A percentile compares a stretch with the other conserved stretches of the same genome.
phyloP scores from a whole-genome alignment of 2,888 invertebrate genomes.

The Phaedon cochleariae region DNA sequence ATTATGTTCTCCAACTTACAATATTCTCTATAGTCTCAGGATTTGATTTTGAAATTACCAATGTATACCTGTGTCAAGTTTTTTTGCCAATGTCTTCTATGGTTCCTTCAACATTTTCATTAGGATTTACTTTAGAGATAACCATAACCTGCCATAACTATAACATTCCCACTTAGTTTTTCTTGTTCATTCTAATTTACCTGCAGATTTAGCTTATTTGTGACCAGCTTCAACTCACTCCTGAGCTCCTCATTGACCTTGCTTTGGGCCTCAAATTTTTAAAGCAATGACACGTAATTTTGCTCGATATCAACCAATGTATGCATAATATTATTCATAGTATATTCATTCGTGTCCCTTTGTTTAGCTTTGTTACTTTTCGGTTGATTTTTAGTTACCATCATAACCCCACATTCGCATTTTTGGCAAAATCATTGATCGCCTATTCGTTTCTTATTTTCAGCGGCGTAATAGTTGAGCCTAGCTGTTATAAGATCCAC shows the following conservation, averaged over 20 bases:
- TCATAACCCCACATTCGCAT: constrained; percentile 10
- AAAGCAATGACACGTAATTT: constrained; percentile 22
- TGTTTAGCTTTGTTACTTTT: constrained; percentile 6
- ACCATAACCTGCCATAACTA: constrained; percentile 11
- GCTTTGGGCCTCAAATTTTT: constrained; percentile 20
- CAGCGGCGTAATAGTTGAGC: not conserved
- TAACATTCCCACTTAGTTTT: constrained; percentile 3
- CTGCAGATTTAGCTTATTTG: constrained; percentile 2
- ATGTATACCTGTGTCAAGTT: constrained; percentile 1
- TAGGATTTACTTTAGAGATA: not conserved
- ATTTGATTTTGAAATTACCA: not conserved
- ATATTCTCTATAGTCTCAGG: too few species aligned
- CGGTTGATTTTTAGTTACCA: not conserved
- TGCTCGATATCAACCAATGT: not conserved
- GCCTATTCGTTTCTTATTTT: not conserved
- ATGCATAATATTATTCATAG: constrained; percentile 5
- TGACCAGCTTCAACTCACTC: not conserved
- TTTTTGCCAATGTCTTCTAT: constrained; percentile 7
- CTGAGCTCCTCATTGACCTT: constrained; percentile 7
- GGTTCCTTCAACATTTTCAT: not conserved
- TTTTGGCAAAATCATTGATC: not conserved
- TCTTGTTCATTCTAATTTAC: constrained; percentile 4
- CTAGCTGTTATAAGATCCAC: constrained; percentile 4
- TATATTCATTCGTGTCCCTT: constrained; percentile 5
- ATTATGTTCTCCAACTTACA: too few species aligned